A percentile compares a stretch with the other conserved stretches of the same genome.
Evolutionary conservation across 2,113 vertebrate species (phyloP).

Genomic region (Pedionomus torquatus): DNA sequence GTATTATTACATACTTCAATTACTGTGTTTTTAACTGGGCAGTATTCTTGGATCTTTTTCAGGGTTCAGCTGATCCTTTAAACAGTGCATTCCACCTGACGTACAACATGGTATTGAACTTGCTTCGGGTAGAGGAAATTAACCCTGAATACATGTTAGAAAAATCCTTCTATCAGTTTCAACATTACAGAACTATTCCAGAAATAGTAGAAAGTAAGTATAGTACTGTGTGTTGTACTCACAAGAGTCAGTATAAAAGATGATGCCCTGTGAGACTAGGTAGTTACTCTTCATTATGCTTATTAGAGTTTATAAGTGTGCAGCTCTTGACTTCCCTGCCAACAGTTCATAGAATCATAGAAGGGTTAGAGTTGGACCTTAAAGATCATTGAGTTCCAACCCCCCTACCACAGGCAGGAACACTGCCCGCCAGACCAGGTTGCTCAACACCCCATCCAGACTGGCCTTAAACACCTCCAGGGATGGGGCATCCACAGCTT

Average conservation of each 20-base stretch:
- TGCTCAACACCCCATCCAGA: no score
- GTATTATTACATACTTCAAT: background rate
- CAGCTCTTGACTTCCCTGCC: background rate
- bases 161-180: constrained; percentile 98
- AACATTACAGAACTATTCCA: constrained; percentile 96
- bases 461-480: no score
- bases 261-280: background rate
- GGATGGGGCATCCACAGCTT: no score
- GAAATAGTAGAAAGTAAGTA: constrained; percentile 94
- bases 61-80: constrained; percentile 94
- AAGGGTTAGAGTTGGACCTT: no score
- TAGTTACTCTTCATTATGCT: background rate
- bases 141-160: constrained; percentile 99
- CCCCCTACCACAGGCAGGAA: no score
- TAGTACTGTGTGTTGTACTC: background rate
- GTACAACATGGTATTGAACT: constrained; percentile 98
- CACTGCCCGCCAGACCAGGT: no score
- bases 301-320: background rate
- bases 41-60: background rate
- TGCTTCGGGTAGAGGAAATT: constrained; percentile 97
- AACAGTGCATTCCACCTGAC: constrained; percentile 98
- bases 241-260: background rate
- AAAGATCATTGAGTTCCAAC: no score
- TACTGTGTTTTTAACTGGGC: background rate
- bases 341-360: background rate